Conservation (phyloP, 2,113 vertebrate species). For the Perognathus longimembris region DNA sequence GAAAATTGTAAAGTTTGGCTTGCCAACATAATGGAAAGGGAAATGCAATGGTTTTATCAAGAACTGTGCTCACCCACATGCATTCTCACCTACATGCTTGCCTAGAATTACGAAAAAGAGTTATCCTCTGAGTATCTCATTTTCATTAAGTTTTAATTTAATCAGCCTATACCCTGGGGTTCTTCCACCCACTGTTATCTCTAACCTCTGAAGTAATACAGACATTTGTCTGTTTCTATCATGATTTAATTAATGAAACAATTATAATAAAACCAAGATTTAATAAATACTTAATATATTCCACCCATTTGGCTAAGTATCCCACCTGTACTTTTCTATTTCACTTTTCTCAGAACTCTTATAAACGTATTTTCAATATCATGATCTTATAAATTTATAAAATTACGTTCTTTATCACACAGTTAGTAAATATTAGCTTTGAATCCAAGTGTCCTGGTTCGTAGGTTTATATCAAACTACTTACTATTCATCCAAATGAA, state of each 20-base stretch:
- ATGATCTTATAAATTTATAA: neutral
- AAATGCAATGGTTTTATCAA: neutral
- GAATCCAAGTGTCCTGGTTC: neutral
- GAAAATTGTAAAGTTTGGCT: neutral
- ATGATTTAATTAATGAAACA: slow-evolving; percentile 59
- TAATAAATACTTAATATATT: neutral
- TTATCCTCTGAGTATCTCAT: neutral
- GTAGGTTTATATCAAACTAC: neutral
- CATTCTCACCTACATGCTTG: too few species aligned
- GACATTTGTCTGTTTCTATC: neutral
- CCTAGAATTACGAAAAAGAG: neutral
- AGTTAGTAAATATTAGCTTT: neutral
- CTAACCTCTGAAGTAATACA: neutral
- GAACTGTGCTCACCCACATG: too few species aligned
- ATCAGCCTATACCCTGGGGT: slow-evolving; percentile 11
- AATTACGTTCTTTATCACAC: neutral
- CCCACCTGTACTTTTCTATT: neutral
- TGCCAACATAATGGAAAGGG: neutral
- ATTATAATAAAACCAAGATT: slow-evolving; percentile 17
- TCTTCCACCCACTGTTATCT: neutral
- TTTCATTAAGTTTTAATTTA: slow-evolving; percentile 63
- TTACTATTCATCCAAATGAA: neutral
- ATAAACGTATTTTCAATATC: too few species aligned
- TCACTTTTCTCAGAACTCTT: slow-evolving; percentile 41
- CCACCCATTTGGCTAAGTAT: neutral